Conservation (phyloP, 2,113 vertebrate genomes). For the Forbesichthys papilliferus region DNA sequence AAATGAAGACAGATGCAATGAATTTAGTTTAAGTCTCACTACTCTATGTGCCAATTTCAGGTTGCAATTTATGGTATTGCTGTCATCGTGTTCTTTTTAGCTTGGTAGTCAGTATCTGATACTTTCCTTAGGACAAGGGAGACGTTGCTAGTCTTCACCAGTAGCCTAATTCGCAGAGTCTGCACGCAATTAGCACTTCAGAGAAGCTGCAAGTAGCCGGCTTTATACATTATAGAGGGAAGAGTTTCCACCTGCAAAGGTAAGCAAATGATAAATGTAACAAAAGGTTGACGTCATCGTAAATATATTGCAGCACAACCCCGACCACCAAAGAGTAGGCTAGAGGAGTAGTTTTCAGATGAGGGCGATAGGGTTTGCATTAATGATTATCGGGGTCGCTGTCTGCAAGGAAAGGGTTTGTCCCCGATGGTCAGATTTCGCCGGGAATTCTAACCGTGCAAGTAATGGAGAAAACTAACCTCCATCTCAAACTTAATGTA, state of each 20-base stretch:
- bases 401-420: conserved; percentile 62
- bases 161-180: conserved; percentile 30
- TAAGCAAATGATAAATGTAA: conserved; percentile 77
- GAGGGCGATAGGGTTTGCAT: conserved; percentile 38
- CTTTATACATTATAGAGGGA: neutral
- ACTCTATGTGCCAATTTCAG: conserved; percentile 3
- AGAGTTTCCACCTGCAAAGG: conserved; percentile 49
- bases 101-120: neutral
- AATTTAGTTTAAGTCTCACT: conserved; percentile 28
- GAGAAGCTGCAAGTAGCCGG: neutral
- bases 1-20: neutral
- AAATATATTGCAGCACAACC: conserved; percentile 74
- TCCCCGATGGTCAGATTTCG: conserved; percentile 63
- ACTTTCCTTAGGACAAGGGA: conserved; percentile 1
- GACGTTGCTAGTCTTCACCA: conserved; percentile 8
- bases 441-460: conserved; percentile 63
- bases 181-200: conserved; percentile 1
- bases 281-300: conserved; percentile 82
- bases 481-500: neutral
- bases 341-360: conserved; percentile 48
- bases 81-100: conserved; percentile 37
- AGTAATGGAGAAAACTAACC: conserved; percentile 64
- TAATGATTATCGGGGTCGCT: conserved; percentile 51
- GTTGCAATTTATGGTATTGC: conserved; percentile 14
- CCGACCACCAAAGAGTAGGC: conserved; percentile 50